Conservation (phyloP, 2,888 invertebrate genomes). For the Catocala sponsa region DNA sequence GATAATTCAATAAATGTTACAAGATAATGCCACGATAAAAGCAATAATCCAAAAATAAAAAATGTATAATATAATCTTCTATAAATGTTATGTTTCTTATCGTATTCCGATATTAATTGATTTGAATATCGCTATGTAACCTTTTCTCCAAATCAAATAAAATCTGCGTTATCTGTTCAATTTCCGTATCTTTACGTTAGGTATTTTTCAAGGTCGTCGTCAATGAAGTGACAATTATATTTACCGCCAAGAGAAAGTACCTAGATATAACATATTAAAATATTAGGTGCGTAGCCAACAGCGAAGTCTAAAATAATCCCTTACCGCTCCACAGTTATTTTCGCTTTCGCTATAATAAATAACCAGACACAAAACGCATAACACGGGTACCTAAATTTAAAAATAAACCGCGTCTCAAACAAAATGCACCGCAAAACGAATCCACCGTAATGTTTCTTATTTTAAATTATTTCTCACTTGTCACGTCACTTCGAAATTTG, state of each 20-base stretch:
- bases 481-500: conserved; percentile 50
- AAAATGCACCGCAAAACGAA: conserved; percentile 65
- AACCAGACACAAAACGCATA: conserved; percentile 72
- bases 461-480: conserved; percentile 47
- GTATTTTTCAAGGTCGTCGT: conserved; percentile 19
- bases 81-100: neutral
- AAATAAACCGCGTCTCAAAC: conserved; percentile 44
- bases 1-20: too few relatives aligned
- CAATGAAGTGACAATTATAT: conserved; percentile 17
- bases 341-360: conserved; percentile 75
- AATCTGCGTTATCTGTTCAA: neutral
- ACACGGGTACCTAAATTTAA: conserved; percentile 42
- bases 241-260: conserved; percentile 34
- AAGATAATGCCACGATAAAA: too few relatives aligned
- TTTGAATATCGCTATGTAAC: neutral
- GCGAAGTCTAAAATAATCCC: conserved; percentile 76
- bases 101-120: neutral
- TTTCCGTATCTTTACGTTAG: neutral
- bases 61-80: neutral
- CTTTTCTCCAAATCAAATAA: neutral
- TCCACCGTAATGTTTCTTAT: conserved; percentile 27
- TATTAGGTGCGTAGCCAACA: conserved; percentile 60
- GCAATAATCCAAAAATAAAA: neutral
- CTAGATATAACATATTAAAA: conserved; percentile 49
- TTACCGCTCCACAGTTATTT: conserved; percentile 80